These are phyloP conservation scores for Stegastes partitus DNA, from an alignment of 2,113 vertebrate species.

Conservation along the genomic window DNA sequence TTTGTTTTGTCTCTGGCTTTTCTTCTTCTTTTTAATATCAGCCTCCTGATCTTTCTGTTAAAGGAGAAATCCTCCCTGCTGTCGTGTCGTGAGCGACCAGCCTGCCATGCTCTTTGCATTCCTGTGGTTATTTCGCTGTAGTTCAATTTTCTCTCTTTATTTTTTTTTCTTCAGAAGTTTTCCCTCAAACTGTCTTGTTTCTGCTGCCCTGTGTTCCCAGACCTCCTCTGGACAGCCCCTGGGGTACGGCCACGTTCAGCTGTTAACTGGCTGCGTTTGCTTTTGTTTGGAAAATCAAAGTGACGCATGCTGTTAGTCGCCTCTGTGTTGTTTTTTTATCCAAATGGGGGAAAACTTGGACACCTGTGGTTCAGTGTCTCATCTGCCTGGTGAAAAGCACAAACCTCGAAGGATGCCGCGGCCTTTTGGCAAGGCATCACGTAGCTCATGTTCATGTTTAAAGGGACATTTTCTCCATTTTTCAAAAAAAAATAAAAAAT, in stretches of 20 bases:
- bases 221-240: background rate
- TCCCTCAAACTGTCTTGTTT: background rate
- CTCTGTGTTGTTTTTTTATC: background rate
- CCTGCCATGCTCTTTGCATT: conserved; percentile 31
- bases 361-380: background rate
- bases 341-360: background rate
- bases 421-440: too few relatives aligned
- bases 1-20: conserved; percentile 36
- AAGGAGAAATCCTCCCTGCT: background rate
- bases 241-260: background rate
- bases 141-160: background rate
- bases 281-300: conserved; percentile 12
- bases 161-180: background rate
- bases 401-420: background rate
- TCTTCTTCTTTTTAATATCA: conserved; percentile 1
- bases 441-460: background rate
- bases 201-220: background rate
- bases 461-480: background rate
- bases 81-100: background rate
- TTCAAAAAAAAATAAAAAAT: background rate
- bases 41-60: background rate
- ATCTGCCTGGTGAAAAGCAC: conserved; percentile 26
- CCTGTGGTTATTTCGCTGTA: background rate
- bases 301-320: background rate
- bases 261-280: background rate